Base-by-base conservation (phyloP, 2,797 vertebrate genomes). In the Falco novaeseelandiae region DNA sequence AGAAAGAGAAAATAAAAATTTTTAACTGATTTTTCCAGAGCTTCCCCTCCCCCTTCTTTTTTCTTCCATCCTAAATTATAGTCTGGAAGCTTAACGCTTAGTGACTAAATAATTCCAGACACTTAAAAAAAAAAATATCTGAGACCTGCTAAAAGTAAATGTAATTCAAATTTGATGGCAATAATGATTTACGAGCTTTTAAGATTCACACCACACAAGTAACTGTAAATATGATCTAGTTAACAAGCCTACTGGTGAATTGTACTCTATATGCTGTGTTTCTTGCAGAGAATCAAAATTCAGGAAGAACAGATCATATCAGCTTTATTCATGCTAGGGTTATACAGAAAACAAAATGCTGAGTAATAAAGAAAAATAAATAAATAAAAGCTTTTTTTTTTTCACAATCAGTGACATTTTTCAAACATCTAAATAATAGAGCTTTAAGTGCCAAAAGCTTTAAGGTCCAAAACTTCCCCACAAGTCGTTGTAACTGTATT, bases 11-110 rank as follows among this genome's bases (percentile, higher is more conserved):
- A 82, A 57, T 29, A 44, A 44, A 17, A 18, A 18, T 18, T 44
- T 44, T 18, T 17, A 44, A 44, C 14, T 12, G 23, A 69, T 26
- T 83, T 84, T 74, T 87, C 11, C 27, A 86, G 49, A 78, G 12
- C 2, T 58, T 4, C 1, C 26, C 13, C 9, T 32, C 26, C 9
- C 2, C 0, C 0, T 46, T 61, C 8, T 52, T 83, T 90, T 81
- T 82, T 8, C 2, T 83, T 90, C n/a, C n/a, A 27, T 61, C 81
- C 4, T 44, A 58, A 65, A 46, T 20, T 63, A 6, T 25, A 85
- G 8, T 32, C 14, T 70, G 3, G 4, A 14, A 72, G 3, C 7
- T 70, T 46, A 89, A 78, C 2, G 1, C 5, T 71, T 44, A 44
- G 30, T 44, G 86, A 42, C 9, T 78, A 63, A 85, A 52, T 48